Evolutionary conservation across 2,888 invertebrate genomes (phyloP).

Genomic region (Patella caerulea): DNA sequence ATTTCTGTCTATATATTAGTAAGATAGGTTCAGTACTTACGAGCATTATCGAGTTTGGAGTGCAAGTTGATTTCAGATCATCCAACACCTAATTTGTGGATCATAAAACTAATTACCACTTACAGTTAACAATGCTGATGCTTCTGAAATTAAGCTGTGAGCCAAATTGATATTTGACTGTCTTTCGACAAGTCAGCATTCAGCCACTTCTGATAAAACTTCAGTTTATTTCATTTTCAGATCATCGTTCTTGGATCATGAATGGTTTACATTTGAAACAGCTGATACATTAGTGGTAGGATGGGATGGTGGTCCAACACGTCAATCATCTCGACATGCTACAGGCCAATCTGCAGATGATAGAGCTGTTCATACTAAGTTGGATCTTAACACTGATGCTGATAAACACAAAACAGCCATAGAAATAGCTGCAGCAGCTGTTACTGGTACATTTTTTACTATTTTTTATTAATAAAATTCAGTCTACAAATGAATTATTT

Average conservation of each 20-base stretch:
- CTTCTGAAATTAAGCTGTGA: too few relatives aligned
- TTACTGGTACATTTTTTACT: slow-evolving; percentile 50
- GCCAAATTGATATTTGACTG: not conserved
- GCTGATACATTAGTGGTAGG: slow-evolving; percentile 67
- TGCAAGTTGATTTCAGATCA: too few relatives aligned
- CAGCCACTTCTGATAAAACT: too few relatives aligned
- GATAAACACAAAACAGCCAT: slow-evolving; percentile 58
- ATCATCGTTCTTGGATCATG: slow-evolving; percentile 67
- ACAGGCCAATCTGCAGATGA: slow-evolving; percentile 22
- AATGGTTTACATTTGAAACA: slow-evolving; percentile 70
- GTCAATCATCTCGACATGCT: slow-evolving; percentile 35
- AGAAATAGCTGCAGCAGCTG: slow-evolving; percentile 67
- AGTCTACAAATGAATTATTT: too few relatives aligned
- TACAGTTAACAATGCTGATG: too few relatives aligned
- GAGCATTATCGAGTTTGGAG: too few relatives aligned
- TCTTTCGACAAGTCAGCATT: not conserved
- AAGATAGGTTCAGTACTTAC: too few relatives aligned
- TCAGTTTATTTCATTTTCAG: slow-evolving; percentile 40
- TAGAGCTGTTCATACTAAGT: slow-evolving; percentile 28
- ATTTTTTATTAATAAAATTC: not conserved
- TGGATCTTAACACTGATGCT: slow-evolving; percentile 44
- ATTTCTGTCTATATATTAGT: too few relatives aligned
- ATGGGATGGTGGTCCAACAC: slow-evolving; percentile 63
- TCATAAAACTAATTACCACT: too few relatives aligned
- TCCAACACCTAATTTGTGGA: too few relatives aligned